Evolutionary conservation across 1,140 invertebrate genomes (phyloP).

Genomic region (Pomacea maculata): DNA sequence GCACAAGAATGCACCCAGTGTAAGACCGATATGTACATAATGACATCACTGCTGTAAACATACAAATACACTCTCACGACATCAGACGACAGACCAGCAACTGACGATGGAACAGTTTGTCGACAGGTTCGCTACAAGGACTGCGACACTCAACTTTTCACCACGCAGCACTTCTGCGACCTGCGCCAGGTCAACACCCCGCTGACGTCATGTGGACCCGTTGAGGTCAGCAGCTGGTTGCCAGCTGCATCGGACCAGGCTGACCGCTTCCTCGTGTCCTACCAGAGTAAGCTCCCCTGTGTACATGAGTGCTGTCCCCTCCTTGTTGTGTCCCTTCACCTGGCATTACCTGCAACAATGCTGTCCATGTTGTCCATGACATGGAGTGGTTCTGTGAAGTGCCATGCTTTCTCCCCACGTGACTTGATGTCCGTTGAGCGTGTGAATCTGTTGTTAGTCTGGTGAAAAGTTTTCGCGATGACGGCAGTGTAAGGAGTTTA

Average conservation of each 20-base stretch:
- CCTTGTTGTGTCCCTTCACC: too few relatives aligned
- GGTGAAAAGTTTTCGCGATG: too few relatives aligned
- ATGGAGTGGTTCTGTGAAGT: too few relatives aligned
- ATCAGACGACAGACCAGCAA: neutral
- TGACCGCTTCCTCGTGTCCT: slow-evolving; percentile 18
- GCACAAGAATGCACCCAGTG: neutral
- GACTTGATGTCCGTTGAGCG: too few relatives aligned
- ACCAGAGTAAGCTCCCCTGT: neutral
- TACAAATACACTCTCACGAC: neutral
- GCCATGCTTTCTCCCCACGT: too few relatives aligned
- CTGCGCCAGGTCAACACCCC: slow-evolving; percentile 12
- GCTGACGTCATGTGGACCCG: slow-evolving; percentile 15
- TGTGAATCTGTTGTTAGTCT: too few relatives aligned
- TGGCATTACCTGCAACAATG: too few relatives aligned
- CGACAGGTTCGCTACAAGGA: slow-evolving; percentile 14
- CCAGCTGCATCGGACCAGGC: neutral
- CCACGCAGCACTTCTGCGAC: slow-evolving; percentile 9
- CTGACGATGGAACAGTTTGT: neutral
- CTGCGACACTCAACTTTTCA: neutral
- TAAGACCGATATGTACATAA: neutral
- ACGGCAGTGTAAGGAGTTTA: too few relatives aligned
- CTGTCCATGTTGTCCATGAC: too few relatives aligned
- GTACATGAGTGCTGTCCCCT: too few relatives aligned
- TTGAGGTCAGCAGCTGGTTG: slow-evolving; percentile 1
- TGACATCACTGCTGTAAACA: neutral